phyloP scores from a whole-genome alignment of 2,113 vertebrate genomes.

The Notechis scutatus region DNA sequence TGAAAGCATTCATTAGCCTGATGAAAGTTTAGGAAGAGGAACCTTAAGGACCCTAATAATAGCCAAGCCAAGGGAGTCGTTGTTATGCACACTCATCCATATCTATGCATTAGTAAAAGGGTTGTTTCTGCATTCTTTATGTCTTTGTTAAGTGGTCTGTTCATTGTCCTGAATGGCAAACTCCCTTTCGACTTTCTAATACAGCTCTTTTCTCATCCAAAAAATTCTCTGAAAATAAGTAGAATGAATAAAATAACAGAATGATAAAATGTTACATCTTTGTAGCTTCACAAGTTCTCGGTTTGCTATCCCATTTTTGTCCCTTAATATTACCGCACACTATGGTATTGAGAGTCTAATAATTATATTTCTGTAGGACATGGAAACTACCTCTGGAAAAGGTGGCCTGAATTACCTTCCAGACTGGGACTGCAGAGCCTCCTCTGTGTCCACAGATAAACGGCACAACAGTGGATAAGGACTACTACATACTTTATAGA shows the following conservation, averaged over 20 bases:
- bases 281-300: neutral
- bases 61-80: neutral
- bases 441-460: no score
- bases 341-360: neutral
- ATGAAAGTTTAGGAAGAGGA: conserved; percentile 5
- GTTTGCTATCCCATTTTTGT: neutral
- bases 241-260: neutral
- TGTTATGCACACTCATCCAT: neutral
- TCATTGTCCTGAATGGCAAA: neutral
- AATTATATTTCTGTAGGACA: neutral
- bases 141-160: neutral
- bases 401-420: neutral
- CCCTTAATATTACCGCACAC: neutral
- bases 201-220: neutral
- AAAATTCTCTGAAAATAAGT: neutral
- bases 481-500: neutral
- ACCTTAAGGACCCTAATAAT: neutral
- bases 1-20: neutral
- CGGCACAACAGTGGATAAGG: no score
- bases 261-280: neutral
- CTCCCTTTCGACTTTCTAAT: neutral
- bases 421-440: no score
- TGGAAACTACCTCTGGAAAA: neutral
- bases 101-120: neutral
- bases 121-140: neutral